phyloP scores from a whole-genome alignment of 2,888 invertebrate genomes.

The Diachrysia chrysitis region DNA sequence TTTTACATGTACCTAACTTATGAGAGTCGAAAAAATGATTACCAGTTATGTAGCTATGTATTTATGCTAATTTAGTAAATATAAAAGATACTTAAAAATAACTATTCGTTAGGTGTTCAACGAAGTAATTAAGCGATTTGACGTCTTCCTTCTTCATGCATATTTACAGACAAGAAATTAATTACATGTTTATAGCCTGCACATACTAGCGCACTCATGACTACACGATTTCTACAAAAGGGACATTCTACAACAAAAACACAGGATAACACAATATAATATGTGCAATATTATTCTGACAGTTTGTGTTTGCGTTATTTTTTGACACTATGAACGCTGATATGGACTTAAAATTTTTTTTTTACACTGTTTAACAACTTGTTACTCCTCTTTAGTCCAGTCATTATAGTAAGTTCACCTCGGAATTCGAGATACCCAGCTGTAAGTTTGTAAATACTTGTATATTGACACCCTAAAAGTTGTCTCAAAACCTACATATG shows the following conservation, averaged over 20 bases:
- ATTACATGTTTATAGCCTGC: not conserved
- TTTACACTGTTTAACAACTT: no score
- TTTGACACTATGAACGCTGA: no score
- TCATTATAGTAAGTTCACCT: no score
- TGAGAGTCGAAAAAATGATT: not conserved
- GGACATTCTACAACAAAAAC: not conserved
- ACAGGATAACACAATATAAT: no score
- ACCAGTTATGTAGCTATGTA: not conserved
- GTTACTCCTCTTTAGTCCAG: no score
- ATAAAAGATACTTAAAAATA: not conserved
- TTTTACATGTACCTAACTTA: conserved; percentile 5
- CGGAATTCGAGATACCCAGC: no score
- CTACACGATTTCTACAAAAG: not conserved
- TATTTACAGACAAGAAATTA: not conserved
- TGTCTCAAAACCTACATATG: no score
- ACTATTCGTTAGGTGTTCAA: not conserved
- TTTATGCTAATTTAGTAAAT: not conserved
- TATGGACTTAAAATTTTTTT: no score
- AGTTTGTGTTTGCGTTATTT: no score
- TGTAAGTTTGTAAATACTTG: no score
- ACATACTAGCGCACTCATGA: not conserved
- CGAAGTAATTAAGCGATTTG: not conserved
- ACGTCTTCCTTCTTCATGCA: not conserved
- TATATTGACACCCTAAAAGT: no score
- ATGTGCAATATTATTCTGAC: no score